Evolutionary conservation across 2,113 vertebrate species (phyloP).

Genomic region (Campylomormyrus tamandua): DNA sequence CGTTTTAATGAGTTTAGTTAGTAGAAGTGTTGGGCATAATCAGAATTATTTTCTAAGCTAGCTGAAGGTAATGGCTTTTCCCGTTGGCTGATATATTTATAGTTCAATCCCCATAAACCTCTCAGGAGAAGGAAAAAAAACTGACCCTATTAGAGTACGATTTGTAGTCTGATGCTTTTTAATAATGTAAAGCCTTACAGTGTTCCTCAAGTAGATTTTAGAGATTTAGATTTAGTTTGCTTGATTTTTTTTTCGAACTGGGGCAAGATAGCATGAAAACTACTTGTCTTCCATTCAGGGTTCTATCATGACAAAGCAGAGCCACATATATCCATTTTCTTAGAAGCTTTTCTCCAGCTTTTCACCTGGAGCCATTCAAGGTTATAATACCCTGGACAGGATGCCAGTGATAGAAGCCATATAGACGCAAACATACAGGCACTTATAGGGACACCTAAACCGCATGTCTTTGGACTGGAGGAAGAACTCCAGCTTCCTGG

Average conservation of each 20-base stretch:
- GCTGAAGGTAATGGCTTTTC: not conserved
- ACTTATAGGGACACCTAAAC: not conserved
- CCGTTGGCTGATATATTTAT: not conserved
- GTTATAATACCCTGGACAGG: not conserved
- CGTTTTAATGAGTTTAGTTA: not conserved
- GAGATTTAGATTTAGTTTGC: not conserved
- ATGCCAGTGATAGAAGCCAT: not conserved
- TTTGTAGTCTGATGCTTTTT: not conserved
- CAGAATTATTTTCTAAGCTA: not conserved
- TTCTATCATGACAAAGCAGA: not conserved
- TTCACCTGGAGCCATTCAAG: not conserved
- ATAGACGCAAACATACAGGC: not conserved
- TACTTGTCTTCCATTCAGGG: not conserved
- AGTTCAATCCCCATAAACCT: not conserved
- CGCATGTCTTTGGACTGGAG: not conserved
- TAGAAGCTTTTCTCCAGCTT: not conserved
- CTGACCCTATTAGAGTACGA: constrained; percentile 6
- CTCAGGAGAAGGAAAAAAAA: not conserved
- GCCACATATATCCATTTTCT: not conserved
- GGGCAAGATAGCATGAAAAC: not conserved
- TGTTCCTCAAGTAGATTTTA: not conserved
- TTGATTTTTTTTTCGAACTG: not conserved
- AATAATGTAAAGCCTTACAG: not conserved
- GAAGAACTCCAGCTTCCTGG: not conserved
- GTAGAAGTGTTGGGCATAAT: not conserved